Percentiles rank a stretch among this genome's conserved stretches.
Conservation (phyloP, 2,888 invertebrate species). For the Drosophila flavopinicola region DNA sequence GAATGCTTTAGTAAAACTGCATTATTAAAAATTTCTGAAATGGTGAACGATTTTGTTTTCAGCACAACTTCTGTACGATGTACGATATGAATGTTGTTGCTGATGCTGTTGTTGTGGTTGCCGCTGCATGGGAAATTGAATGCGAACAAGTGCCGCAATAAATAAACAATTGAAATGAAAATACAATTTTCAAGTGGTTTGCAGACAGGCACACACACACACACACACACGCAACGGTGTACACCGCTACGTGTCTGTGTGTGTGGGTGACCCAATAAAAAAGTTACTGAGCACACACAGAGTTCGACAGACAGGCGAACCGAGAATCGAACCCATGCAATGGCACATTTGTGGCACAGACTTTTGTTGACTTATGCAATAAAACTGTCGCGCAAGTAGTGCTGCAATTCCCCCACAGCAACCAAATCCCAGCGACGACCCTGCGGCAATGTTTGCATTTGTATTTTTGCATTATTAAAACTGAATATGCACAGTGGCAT, state of each 20-base stretch:
- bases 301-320: conserved; percentile 43
- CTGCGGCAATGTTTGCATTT: conserved; percentile 78
- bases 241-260: conserved; percentile 12
- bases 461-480: conserved; percentile 80
- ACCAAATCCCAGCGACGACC: conserved; percentile 45
- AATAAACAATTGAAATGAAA: conserved; percentile 81
- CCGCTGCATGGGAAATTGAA: conserved; percentile 78
- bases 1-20: conserved; percentile 28
- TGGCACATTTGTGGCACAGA: conserved; percentile 62
- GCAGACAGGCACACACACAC: conserved; percentile 46
- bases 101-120: conserved; percentile 22
- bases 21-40: conserved; percentile 46
- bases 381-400: conserved; percentile 77
- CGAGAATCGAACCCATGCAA: conserved; percentile 34
- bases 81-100: conserved; percentile 3
- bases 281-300: conserved; percentile 47
- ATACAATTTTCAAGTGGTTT: conserved; percentile 81
- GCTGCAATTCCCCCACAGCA: conserved; percentile 46
- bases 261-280: conserved; percentile 65
- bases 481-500: conserved; percentile 70
- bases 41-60: conserved; percentile 23
- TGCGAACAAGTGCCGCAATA: conserved; percentile 79
- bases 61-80: conserved; percentile 1
- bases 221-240: conserved; percentile 15
- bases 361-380: conserved; percentile 80